Percentiles rank a stretch among this genome's conserved stretches.
Evolutionary conservation across 1,140 invertebrate genomes (phyloP).

Genomic region (Zophobas atratus): DNA sequence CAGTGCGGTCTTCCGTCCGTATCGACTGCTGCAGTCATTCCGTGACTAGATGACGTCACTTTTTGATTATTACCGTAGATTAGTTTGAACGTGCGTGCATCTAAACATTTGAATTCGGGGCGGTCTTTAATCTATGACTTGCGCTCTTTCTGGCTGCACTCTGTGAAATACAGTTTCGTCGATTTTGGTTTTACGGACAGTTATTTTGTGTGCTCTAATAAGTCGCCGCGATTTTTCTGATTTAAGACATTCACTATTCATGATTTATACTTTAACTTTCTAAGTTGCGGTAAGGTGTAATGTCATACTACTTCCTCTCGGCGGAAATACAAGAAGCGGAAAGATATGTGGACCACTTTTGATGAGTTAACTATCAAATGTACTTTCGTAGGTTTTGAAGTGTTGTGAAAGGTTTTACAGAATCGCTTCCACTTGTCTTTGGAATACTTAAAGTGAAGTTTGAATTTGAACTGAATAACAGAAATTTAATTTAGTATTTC

Average conservation of each 20-base stretch:
- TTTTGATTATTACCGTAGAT: slow-evolving; percentile 60
- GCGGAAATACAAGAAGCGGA: background rate
- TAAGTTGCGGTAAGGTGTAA: background rate
- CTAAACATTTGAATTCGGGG: slow-evolving; percentile 52
- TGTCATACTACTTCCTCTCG: background rate
- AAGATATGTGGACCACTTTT: background rate
- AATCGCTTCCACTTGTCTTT: background rate
- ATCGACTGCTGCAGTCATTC: slow-evolving; percentile 58
- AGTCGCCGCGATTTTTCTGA: slow-evolving; percentile 10
- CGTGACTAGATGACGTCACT: slow-evolving; percentile 62
- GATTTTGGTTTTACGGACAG: slow-evolving; percentile 33
- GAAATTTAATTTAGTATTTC: background rate
- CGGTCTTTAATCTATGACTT: slow-evolving; percentile 55
- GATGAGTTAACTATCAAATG: background rate
- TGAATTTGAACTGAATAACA: too few species aligned
- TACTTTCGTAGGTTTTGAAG: background rate
- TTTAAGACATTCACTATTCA: background rate
- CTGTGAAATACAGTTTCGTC: slow-evolving; percentile 42
- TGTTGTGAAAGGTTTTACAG: background rate
- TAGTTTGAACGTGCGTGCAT: slow-evolving; percentile 58
- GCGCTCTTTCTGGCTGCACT: slow-evolving; percentile 50
- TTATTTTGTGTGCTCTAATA: slow-evolving; percentile 32
- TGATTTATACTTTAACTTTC: background rate
- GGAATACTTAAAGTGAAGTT: background rate
- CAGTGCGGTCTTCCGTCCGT: slow-evolving; percentile 26